Conservation (phyloP, 1,140 invertebrate species). For the Drosophila serrata region DNA sequence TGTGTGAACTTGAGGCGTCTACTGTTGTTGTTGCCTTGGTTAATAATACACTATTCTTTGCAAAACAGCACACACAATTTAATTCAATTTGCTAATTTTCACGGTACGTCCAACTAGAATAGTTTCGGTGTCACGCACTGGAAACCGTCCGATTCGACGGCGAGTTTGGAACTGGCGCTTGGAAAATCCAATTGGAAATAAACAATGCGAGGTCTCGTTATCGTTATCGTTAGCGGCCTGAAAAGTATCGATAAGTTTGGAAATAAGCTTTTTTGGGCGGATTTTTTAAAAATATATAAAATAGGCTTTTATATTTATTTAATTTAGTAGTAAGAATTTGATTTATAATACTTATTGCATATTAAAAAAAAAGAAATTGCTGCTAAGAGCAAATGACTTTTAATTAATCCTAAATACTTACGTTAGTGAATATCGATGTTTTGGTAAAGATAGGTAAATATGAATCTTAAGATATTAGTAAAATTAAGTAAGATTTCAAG, state of each 20-base stretch:
- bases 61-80: constrained; percentile 36
- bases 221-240: constrained; percentile 1
- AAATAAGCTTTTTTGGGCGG: constrained; percentile 4
- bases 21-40: not conserved
- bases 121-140: constrained; percentile 41
- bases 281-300: not conserved
- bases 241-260: not conserved
- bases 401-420: too few relatives aligned
- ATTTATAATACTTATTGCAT: not conserved
- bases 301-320: not conserved
- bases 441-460: too few relatives aligned
- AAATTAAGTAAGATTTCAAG: too few relatives aligned
- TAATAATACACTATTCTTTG: constrained; percentile 11
- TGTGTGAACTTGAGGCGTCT: constrained; percentile 21
- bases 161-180: constrained; percentile 67
- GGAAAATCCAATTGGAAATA: constrained; percentile 64
- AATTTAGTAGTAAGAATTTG: not conserved
- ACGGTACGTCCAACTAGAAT: constrained; percentile 12
- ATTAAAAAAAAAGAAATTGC: too few relatives aligned
- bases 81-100: constrained; percentile 30
- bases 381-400: too few relatives aligned
- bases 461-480: too few relatives aligned
- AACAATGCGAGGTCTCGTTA: constrained; percentile 35
- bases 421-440: too few relatives aligned
- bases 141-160: constrained; percentile 51